These are phyloP conservation scores for Eurypyga helias DNA, from an alignment of 2,113 vertebrate genomes.

Conservation along the genomic window DNA sequence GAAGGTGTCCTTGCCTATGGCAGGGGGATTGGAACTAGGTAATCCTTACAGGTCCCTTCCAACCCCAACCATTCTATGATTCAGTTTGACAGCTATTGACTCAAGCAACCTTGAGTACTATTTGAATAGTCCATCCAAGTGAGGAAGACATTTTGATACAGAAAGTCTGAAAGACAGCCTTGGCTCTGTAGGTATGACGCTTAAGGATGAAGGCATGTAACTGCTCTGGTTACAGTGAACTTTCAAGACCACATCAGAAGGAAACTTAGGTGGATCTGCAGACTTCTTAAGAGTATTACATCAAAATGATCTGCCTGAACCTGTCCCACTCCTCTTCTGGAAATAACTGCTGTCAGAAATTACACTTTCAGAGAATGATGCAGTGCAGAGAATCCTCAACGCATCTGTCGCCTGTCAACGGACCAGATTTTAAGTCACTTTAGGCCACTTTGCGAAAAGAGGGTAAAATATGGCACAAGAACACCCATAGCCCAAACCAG, in stretches of 20 bases:
- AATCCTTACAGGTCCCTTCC: not conserved
- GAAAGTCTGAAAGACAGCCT: not conserved
- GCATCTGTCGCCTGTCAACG: not conserved
- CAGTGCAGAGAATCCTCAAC: not conserved
- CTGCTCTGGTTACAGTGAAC: not conserved
- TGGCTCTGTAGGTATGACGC: not conserved
- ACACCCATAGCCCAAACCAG: not conserved
- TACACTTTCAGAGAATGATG: not conserved
- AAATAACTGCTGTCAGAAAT: not conserved
- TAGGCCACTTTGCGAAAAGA: not conserved
- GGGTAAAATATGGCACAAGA: not conserved
- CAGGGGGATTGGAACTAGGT: not conserved
- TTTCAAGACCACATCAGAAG: not conserved
- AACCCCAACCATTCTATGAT: not conserved
- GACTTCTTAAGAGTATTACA: not conserved
- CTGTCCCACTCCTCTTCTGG: not conserved
- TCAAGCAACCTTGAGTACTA: not conserved
- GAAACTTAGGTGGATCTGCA: not conserved
- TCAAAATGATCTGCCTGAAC: not conserved
- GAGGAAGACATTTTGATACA: not conserved
- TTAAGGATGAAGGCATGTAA: not conserved
- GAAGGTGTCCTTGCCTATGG: not conserved
- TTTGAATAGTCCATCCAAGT: not conserved
- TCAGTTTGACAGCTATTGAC: not conserved
- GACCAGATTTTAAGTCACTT: not conserved